These are phyloP conservation scores for Yponomeuta cagnagella DNA, from an alignment of 2,888 invertebrate species.

Conservation along the genomic window DNA sequence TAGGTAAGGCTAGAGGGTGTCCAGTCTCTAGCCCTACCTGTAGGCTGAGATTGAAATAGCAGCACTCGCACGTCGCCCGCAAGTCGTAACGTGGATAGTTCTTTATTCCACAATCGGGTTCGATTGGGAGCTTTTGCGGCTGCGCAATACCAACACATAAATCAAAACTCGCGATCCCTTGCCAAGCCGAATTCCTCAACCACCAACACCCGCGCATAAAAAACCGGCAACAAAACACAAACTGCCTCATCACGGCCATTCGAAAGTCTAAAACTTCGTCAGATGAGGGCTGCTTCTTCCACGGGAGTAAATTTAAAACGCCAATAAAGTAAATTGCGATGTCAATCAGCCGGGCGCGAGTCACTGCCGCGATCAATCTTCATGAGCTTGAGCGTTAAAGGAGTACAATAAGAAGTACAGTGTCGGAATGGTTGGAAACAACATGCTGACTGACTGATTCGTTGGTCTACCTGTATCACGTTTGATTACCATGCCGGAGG, in stretches of 20 bases:
- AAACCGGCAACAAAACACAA: not conserved
- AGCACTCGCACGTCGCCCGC: too few relatives aligned
- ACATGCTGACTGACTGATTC: too few relatives aligned
- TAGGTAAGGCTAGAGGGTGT: too few relatives aligned
- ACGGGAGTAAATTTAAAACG: slow-evolving; percentile 61
- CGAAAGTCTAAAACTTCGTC: not conserved
- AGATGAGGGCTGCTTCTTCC: not conserved
- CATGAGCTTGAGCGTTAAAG: slow-evolving; percentile 38
- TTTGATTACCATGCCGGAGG: too few relatives aligned
- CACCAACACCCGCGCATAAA: not conserved
- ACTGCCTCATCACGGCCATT: not conserved
- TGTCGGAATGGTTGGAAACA: too few relatives aligned
- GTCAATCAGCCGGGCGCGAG: slow-evolving; percentile 58
- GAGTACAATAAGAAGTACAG: not conserved
- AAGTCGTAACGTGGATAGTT: too few relatives aligned
- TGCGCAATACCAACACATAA: not conserved
- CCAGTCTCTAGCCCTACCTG: too few relatives aligned
- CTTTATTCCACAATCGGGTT: too few relatives aligned
- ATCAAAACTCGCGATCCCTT: not conserved
- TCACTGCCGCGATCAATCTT: slow-evolving; percentile 64
- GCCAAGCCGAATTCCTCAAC: not conserved
- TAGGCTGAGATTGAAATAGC: too few relatives aligned
- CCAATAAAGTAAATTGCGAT: slow-evolving; percentile 65
- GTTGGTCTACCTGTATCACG: too few relatives aligned
- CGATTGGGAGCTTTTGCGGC: too few relatives aligned